Base-by-base conservation (phyloP, 2,113 vertebrate genomes). In the Antechinus stuartii region DNA sequence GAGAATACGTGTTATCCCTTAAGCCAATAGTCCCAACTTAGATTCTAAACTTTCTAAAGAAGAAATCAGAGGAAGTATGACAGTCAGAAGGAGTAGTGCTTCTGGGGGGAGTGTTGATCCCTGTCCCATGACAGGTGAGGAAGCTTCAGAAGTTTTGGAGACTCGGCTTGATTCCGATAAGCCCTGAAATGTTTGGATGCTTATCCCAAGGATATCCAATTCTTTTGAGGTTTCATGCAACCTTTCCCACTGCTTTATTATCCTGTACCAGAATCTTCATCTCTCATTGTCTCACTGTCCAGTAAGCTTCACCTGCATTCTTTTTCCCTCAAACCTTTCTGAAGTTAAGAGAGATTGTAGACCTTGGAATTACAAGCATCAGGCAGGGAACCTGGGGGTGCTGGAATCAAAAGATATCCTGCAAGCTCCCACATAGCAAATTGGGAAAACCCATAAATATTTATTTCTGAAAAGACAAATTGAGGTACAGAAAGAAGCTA, bases 131-230 rank as follows among this genome's bases (percentile, higher is more conserved):
- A 0, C 3, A 91, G 93, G 91, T 90, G 3, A 50, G 93, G 68
- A 19, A 56, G n/a, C 52, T 53, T 92, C 91, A 91, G 94, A 92
- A 91, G 94, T 89, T 95, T 94, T 96, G 91, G 57, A 55, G 52
- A 68, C 92, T 89, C 94, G 24, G 49, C 24, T n/a, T 54, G 89
- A 76, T 93, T 95, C 92, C 61, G 92, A 54, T 93, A 76, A 96
- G 95, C 90, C 56, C 90, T 54, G 84, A 94, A 91, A 93, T 92
- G 49, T 91, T 46, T 91, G 27, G 92, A 91, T 94, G 95, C 93
- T 97, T 96, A 95, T 91, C 90, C 89, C 91, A 97, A 53, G 92
- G 89, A 93, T 92, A 93, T 89, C 46, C 54, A 94, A 14, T 27
- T 19, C 95, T 95, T 68, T 61, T 93, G 94, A 93, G 89, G 55